Base-by-base conservation (phyloP, 1,140 invertebrate species). In the Elymnias hypermnestra region DNA sequence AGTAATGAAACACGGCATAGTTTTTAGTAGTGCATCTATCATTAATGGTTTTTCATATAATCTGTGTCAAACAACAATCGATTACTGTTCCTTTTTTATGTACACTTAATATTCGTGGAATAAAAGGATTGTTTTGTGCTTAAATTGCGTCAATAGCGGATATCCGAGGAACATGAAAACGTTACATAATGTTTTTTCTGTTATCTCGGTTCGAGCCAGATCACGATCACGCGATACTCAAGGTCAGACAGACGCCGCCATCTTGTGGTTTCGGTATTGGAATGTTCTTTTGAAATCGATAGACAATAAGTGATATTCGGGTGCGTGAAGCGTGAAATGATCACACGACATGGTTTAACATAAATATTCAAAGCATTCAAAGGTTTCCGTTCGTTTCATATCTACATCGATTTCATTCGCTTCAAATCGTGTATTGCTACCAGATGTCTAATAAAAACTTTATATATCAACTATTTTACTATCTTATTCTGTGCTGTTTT, bases 151-250 rank as follows among this genome's bases (percentile, higher is more conserved):
- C 60, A 53, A 61, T 63, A 56, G 31, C 61, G 65, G 63, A 70
- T 65, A 63, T 74, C 61, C 64, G 66, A 65, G 35, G 44, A 26
- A 38, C 48, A 63, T 56, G 45, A 41, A 29, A 36, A 36, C 1
- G 43, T 56, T 56, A 45, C 40, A 43, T 51, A 47, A 57, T 41
- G 8, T 41, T 35, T 23, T 25, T 19, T 48, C 19, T 44, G 12
- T 44, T 44, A 31, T 21, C 28, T 22, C 29, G 40, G 13, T 39
- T 19, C 18, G 8, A 15, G 44, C 26, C 10, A 13, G 47, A 49
- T 56, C 53, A 64, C 45, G 53, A 51, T 54, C 50, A 38, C 39
- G 55, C 35, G 18, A 17, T 12, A 29, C 26, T 21, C 53, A 60
- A 59, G 63, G 51, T 50, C 58, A 43, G 45, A 42, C 35, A 23